Evolutionary conservation across 2,113 vertebrate genomes (phyloP), one percentile per base, ranked within the genome.

Genomic region (Syngnathus floridae): DNA sequence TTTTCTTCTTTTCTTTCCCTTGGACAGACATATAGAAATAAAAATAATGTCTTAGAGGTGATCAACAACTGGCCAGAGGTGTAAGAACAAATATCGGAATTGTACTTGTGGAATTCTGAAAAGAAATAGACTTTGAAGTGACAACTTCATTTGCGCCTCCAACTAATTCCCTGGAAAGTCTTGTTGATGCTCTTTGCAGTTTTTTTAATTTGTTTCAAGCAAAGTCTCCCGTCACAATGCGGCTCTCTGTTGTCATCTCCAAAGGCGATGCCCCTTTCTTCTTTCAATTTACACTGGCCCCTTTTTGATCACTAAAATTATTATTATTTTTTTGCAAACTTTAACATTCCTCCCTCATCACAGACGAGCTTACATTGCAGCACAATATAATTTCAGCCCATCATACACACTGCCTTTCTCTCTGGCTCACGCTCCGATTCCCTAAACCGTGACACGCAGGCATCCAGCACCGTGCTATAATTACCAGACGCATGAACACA

Each of bases 401-500:
- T 69, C 58, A 52, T 66, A 37, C 62, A 52, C 70, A 58, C 73
- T 65, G 77, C 54, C 49, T 73, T 76, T 19, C 72, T 82, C 78
- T 72, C 69, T 75, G 26, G 26, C 65, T 66, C 69, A 75, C 69
- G 72, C 38, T 61, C 59, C 75, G 81, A 89, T 81, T 88, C 84
- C 83, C 81, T 82, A 84, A 88, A 84, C 81, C 84, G 73, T 88
- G 87, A 88, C 88, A 88, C 88, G 86, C 82, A 89, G 86, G 86
- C 88, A 89, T 90, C 87, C 82, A 90, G 87, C 86, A 90, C 85
- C 76, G 80, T 82, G 87, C 86, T 87, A 90, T 91, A 91, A 91
- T 91, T 91, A 92, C 88, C 88, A 89, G 88, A 87, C 89, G 86
- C 87, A 86, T 87, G 89, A 91, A 89, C 89, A 90, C 83, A 83